Evolutionary conservation across 1,140 invertebrate genomes (phyloP).

Genomic region (Ceratina japonica): DNA sequence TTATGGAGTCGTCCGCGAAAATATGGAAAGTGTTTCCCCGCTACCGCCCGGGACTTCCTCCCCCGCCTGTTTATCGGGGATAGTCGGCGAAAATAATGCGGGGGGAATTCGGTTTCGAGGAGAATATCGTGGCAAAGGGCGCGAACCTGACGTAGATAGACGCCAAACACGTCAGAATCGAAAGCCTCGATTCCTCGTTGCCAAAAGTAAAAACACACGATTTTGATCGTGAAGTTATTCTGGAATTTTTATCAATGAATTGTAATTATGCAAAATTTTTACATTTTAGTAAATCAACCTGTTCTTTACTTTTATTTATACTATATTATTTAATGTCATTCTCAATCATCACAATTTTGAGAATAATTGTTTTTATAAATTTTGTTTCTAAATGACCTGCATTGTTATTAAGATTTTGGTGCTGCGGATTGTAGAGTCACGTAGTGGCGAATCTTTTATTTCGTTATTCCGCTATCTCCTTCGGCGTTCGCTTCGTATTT

Average conservation of each 20-base stretch:
- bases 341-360: too few relatives aligned
- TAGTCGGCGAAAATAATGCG: conserved; percentile 31
- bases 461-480: conserved; percentile 45
- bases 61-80: background rate
- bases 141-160: conserved; percentile 38
- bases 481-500: conserved; percentile 42
- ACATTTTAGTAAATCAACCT: too few relatives aligned
- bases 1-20: background rate
- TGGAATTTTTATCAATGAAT: background rate
- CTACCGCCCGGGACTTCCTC: background rate
- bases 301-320: too few relatives aligned
- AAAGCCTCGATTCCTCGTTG: too few relatives aligned
- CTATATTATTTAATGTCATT: too few relatives aligned
- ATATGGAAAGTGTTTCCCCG: background rate
- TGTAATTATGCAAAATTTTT: too few relatives aligned
- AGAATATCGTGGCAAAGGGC: conserved; percentile 32
- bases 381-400: too few relatives aligned
- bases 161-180: conserved; percentile 60
- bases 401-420: too few relatives aligned
- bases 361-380: too few relatives aligned
- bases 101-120: background rate
- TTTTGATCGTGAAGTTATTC: background rate
- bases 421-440: conserved; percentile 25
- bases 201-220: too few relatives aligned
- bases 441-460: conserved; percentile 60